phyloP scores from a whole-genome alignment of 2,888 invertebrate species.

The Theretra japonica region DNA sequence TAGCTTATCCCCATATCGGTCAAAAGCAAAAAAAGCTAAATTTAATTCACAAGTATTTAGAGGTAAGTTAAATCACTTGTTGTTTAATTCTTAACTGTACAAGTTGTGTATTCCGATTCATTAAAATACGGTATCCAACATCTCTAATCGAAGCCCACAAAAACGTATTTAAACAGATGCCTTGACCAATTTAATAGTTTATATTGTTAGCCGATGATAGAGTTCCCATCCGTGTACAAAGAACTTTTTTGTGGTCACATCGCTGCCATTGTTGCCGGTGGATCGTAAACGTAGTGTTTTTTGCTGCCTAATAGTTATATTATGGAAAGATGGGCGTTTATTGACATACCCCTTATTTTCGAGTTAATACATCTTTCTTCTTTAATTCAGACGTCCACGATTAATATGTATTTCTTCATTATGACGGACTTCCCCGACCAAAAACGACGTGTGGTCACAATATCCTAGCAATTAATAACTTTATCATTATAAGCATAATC shows the following conservation, averaged over 20 bases:
- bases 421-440: background rate
- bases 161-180: constrained; percentile 37
- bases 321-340: background rate
- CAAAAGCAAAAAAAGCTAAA: no score
- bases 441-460: no score
- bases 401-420: background rate
- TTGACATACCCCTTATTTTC: background rate
- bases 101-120: no score
- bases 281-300: constrained; percentile 37
- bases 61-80: no score
- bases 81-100: no score
- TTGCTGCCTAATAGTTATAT: background rate
- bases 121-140: background rate
- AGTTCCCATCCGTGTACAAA: constrained; percentile 54
- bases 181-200: constrained; percentile 57
- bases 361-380: background rate
- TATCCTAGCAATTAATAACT: no score
- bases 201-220: constrained; percentile 45
- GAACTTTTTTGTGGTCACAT: constrained; percentile 50
- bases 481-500: no score
- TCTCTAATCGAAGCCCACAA: background rate
- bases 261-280: constrained; percentile 50
- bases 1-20: no score
- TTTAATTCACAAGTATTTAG: no score
- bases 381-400: background rate